Percentiles rank a stretch among this genome's conserved stretches.
Conservation (phyloP, 2,888 invertebrate species). For the Allygus modestus region DNA sequence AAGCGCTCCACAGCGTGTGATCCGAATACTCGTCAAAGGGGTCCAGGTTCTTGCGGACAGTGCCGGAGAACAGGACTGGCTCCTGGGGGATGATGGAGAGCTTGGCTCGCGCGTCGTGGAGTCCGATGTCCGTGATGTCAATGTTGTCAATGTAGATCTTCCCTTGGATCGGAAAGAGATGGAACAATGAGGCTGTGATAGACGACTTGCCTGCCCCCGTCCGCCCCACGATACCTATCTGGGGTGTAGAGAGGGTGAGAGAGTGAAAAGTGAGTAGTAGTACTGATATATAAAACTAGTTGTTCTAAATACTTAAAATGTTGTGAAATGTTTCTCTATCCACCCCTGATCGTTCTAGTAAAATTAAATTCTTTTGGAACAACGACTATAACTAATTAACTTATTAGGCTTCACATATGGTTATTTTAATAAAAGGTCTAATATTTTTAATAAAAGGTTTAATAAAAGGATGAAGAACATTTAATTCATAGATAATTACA, state of each 20-base stretch:
- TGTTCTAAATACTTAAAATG: too few relatives aligned
- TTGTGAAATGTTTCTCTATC: too few relatives aligned
- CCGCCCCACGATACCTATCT: slow-evolving; percentile 90
- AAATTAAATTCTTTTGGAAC: too few relatives aligned
- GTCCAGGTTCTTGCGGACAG: slow-evolving; percentile 92
- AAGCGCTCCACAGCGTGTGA: slow-evolving; percentile 87
- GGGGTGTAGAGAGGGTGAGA: slow-evolving; percentile 65
- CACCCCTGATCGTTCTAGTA: too few relatives aligned
- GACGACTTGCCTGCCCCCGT: slow-evolving; percentile 93
- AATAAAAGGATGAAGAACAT: too few relatives aligned
- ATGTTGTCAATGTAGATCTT: slow-evolving; percentile 88
- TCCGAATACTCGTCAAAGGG: slow-evolving; percentile 91
- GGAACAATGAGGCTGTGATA: slow-evolving; percentile 87
- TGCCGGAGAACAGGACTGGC: slow-evolving; percentile 91
- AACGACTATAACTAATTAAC: too few relatives aligned
- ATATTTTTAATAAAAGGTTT: too few relatives aligned
- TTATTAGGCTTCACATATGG: too few relatives aligned
- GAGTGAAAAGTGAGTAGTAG: too few relatives aligned
- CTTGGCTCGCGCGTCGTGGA: slow-evolving; percentile 85
- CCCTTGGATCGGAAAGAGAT: slow-evolving; percentile 88
- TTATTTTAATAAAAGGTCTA: too few relatives aligned
- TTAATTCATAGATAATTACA: too few relatives aligned
- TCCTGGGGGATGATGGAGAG: slow-evolving; percentile 92
- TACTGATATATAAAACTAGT: too few relatives aligned
- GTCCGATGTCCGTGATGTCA: slow-evolving; percentile 83